phyloP scores from a whole-genome alignment of 2,888 invertebrate species.

The Patella caerulea region DNA sequence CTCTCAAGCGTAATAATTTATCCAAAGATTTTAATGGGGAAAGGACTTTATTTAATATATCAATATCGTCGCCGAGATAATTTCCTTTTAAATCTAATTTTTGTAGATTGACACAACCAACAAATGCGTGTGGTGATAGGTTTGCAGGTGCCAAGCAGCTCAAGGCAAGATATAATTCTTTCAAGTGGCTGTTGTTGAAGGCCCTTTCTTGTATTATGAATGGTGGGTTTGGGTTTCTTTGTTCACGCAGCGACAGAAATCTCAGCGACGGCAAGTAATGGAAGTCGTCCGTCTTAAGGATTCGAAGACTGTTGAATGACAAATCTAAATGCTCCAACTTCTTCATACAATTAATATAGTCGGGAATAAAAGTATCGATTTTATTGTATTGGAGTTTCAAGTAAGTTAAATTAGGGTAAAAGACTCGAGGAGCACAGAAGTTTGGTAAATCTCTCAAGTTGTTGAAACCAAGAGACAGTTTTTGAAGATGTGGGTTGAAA shows the following conservation, averaged over 20 bases:
- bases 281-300: no score
- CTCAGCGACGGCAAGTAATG: no score
- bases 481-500: neutral
- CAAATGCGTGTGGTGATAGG: neutral
- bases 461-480: neutral
- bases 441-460: neutral
- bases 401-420: neutral
- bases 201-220: neutral
- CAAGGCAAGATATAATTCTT: neutral
- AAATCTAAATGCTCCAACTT: neutral
- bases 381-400: neutral
- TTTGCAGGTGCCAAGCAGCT: neutral
- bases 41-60: neutral
- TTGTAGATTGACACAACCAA: neutral
- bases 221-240: neutral
- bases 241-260: neutral
- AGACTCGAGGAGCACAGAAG: neutral
- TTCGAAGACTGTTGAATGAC: neutral
- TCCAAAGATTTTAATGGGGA: neutral
- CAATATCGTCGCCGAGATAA: neutral
- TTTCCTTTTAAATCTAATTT: neutral
- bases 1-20: neutral
- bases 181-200: neutral
- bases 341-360: neutral
- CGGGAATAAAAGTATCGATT: neutral